Evolutionary conservation across 2,113 vertebrate species (phyloP).

Genomic region (Benitochromis conjunctus): DNA sequence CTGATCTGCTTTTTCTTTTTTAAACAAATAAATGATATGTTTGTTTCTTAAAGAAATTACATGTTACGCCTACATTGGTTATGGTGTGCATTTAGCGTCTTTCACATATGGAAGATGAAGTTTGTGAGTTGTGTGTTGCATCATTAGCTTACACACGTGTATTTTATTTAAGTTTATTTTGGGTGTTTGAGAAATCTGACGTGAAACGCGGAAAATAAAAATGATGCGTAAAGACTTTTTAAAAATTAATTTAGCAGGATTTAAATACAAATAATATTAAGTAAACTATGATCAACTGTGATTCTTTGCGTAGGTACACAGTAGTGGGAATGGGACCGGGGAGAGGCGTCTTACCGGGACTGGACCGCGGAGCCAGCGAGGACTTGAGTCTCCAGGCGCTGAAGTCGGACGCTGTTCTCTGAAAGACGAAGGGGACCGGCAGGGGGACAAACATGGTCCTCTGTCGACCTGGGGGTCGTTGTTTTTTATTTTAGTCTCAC

Average conservation of each 20-base stretch:
- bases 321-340: neutral
- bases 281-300: neutral
- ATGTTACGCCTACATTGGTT: neutral
- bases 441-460: conserved; percentile 77
- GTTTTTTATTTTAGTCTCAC: conserved; percentile 52
- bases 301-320: neutral
- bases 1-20: neutral
- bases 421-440: conserved; percentile 82
- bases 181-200: neutral
- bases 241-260: neutral
- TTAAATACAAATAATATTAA: fast-evolving
- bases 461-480: conserved; percentile 67
- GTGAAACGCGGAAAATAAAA: neutral
- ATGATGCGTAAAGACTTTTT: neutral
- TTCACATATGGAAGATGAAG: neutral
- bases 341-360: conserved; percentile 73
- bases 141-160: neutral
- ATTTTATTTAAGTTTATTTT: neutral
- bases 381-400: conserved; percentile 83
- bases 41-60: neutral
- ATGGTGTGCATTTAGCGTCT: neutral
- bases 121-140: neutral
- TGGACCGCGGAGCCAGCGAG: conserved; percentile 78
- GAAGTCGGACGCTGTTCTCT: conserved; percentile 82
- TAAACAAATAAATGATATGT: neutral